These are phyloP conservation scores for Trematomus bernacchii DNA, from an alignment of 2,797 vertebrate genomes.

Conservation along the genomic window DNA sequence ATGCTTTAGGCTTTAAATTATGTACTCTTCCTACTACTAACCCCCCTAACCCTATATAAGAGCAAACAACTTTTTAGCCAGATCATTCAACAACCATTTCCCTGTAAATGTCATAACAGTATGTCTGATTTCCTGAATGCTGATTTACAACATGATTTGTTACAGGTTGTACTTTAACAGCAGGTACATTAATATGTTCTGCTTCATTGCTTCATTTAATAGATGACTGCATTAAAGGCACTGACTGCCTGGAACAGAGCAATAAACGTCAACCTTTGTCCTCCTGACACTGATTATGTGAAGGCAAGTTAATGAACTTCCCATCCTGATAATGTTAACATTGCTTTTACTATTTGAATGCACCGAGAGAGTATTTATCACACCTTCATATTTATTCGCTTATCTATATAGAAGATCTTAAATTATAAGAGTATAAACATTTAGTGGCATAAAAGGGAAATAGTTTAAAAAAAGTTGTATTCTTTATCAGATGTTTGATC, in stretches of 20 bases:
- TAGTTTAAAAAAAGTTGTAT: too few species aligned
- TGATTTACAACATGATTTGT: not conserved
- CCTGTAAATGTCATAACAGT: not conserved
- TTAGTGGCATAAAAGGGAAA: too few species aligned
- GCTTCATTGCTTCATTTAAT: not conserved
- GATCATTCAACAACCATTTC: not conserved
- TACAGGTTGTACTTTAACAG: conserved; percentile 3
- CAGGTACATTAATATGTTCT: not conserved
- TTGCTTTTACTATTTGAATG: not conserved
- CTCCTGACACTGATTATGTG: conserved; percentile 13
- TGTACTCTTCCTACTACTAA: too few species aligned
- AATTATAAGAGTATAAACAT: too few species aligned
- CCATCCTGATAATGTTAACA: not conserved
- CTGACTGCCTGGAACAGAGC: not conserved
- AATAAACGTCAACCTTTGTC: conserved; percentile 47
- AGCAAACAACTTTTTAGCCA: too few species aligned
- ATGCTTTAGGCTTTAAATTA: too few species aligned
- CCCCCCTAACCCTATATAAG: too few species aligned
- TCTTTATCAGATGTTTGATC: too few species aligned
- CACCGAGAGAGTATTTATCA: too few species aligned
- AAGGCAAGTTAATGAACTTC: conserved; percentile 7
- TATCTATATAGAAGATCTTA: too few species aligned
- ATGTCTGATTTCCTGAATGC: not conserved
- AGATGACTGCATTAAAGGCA: too few species aligned
- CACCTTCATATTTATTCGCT: too few species aligned